Evolutionary conservation across 2,797 vertebrate species (phyloP), one percentile per base, ranked within the genome.

Genomic region (Hypotaenidia philippensis): DNA sequence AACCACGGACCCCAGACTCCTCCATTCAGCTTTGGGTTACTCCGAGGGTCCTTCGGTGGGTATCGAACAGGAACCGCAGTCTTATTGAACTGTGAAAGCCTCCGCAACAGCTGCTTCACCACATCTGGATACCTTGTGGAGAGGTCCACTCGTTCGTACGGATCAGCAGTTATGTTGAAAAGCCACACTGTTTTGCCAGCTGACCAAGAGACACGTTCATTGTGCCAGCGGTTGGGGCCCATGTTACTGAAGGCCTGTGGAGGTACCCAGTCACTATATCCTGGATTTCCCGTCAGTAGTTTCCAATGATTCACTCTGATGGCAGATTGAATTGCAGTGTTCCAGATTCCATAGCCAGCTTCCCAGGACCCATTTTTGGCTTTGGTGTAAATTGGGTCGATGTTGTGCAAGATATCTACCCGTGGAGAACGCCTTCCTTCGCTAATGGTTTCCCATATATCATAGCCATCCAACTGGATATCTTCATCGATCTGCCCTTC

Each of bases 1-100:
- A 98, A 99, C 99, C 99, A 99, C 0, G 99, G 99, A 4, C 99
- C 99, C 99, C 99, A 99, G 31, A 99, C 99, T 1, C 99, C 99
- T 17, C 99, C 99, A 0, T 99, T 99, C 91, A 99, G 99, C 96
- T 98, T 99, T 3, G 99, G 99, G 96, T 99, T 99, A 36, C 99
- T 99, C 55, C 99, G 98, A 34, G 99, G 98, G 97, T 99, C 99
- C 94, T 99, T 99, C 5, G 99, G 98, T 0, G 99, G 99, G 95
- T 99, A 99, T 61, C 99, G 98, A 31, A 99, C 99, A 0, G 99
- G 99, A 82, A 99, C 99, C 0, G 99, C 99, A 0, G 99, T 99
- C 97, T 97, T 99, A 87, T 99, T 99, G 97, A 99, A 99, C 86
- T 99, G 98, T 0, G 98, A 98, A 55, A 99, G 98, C 85, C 98